Evolutionary conservation across 1,140 invertebrate genomes (phyloP).

Genomic region (Caenorhabditis latens): DNA sequence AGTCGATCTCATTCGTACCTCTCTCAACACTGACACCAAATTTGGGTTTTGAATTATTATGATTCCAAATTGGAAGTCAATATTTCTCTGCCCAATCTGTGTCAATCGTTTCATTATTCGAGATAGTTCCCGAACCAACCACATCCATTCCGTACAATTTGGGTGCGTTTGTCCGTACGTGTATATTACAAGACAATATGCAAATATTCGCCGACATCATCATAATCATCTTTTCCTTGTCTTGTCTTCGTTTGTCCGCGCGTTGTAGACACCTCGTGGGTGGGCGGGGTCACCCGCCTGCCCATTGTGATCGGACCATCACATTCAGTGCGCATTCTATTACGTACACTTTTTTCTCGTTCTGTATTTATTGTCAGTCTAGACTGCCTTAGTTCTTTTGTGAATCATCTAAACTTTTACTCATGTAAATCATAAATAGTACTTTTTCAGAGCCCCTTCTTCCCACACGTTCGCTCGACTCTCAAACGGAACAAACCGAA

Average conservation of each 20-base stretch:
- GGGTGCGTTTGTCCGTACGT: slow-evolving; percentile 37
- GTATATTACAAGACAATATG: slow-evolving; percentile 27
- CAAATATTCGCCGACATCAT: slow-evolving; percentile 1
- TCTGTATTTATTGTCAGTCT: neutral
- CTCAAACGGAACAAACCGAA: slow-evolving; percentile 45
- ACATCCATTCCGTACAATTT: neutral
- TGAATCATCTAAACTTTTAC: slow-evolving; percentile 1
- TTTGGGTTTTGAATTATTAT: neutral
- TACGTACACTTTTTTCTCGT: neutral
- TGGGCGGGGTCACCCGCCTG: neutral
- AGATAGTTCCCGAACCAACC: neutral
- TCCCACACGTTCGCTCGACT: slow-evolving; percentile 12
- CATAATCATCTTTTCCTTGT: neutral
- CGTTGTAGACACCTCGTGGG: slow-evolving; percentile 31
- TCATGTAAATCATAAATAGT: neutral
- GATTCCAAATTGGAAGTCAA: neutral
- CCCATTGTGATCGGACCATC: neutral
- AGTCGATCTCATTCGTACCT: too few relatives aligned
- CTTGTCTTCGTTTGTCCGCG: slow-evolving; percentile 11
- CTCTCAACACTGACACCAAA: too few relatives aligned
- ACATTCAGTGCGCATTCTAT: neutral
- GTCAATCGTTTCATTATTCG: neutral
- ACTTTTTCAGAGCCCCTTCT: slow-evolving; percentile 27
- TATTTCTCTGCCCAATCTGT: neutral
- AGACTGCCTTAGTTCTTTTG: neutral